Base-by-base conservation (phyloP, 2,888 invertebrate species). In the Pogonocherus hispidulus region DNA sequence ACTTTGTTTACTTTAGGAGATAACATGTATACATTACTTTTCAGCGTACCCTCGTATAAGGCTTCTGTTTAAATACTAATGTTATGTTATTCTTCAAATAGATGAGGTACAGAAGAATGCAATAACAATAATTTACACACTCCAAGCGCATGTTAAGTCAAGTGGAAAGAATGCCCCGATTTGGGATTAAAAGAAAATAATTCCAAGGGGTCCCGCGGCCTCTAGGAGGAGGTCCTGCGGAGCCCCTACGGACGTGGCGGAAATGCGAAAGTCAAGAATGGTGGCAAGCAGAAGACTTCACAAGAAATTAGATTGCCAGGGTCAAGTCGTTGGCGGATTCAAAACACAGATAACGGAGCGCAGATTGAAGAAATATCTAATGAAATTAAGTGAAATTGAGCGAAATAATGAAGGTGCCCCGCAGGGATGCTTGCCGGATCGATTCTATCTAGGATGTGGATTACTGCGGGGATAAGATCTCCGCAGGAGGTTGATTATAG, bases 401-500 rank as follows among this genome's bases (percentile, higher is more conserved):
- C 44, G 57, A 46, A 57, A 57, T 57, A 57, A 57, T 57, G 57
- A 57, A 44, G 57, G 37, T 6, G 44, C 52, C 57, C 57, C 23
- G 22, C 57, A 57, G 22, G 23, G 35, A 2, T 35, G 41, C 41
- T 20, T 3, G 44, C 22, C 18, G 14, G 57, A 41, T 41, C 27
- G 27, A 27, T 27, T n/a, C 44, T 9, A 64, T 63, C 22, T 47
- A 57, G 47, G 65, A 65, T 57, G 35, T 8, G 57, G 56, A 57
- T 65, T 65, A 65, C 46, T 27, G 47, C 22, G 59, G 8, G 64
- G 73, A 71, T 70, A 68, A 72, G 67, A 70, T 72, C 63, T 68
- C 70, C 66, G 68, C 66, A 63, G 66, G 63, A 62, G 63, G 69
- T 71, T 73, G 70, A 70, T 73, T 71, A 70, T 73, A 62, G 70